Conservation (phyloP, 2,888 invertebrate species). For the Hofmannophila pseudospretella region DNA sequence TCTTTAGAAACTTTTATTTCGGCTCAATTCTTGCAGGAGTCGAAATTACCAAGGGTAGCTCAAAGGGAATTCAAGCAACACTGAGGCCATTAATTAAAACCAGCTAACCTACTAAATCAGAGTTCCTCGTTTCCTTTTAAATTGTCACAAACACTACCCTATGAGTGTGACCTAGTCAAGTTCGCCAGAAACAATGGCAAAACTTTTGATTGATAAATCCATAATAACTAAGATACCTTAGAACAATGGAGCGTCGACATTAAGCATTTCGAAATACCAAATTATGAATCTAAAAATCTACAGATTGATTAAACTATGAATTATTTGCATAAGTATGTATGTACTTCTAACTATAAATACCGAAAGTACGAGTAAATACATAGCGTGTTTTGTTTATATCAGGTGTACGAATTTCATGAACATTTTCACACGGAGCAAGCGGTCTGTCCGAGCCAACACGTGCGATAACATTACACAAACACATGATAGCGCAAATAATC, state of each 20-base stretch:
- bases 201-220: conserved; percentile 40
- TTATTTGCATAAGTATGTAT: too few species aligned
- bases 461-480: conserved; percentile 37
- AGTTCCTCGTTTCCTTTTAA: conserved; percentile 13
- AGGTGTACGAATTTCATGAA: conserved; percentile 1
- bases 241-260: neutral
- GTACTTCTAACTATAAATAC: too few species aligned
- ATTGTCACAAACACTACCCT: conserved; percentile 5
- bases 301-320: too few species aligned
- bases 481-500: conserved; percentile 37
- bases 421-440: conserved; percentile 5
- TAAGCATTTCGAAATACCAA: neutral
- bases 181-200: conserved; percentile 26
- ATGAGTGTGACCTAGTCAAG: conserved; percentile 15
- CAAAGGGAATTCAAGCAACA: neutral
- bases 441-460: conserved; percentile 23
- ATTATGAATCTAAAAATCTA: too few species aligned
- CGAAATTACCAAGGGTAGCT: too few species aligned
- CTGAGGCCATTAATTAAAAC: neutral
- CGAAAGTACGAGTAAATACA: too few species aligned
- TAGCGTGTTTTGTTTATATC: too few species aligned
- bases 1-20: too few species aligned
- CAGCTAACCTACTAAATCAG: neutral
- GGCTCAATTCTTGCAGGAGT: too few species aligned
- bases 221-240: conserved; percentile 23